These are phyloP conservation scores for Sycophila texana DNA, from an alignment of 2,888 invertebrate genomes.

Conservation along the genomic window DNA sequence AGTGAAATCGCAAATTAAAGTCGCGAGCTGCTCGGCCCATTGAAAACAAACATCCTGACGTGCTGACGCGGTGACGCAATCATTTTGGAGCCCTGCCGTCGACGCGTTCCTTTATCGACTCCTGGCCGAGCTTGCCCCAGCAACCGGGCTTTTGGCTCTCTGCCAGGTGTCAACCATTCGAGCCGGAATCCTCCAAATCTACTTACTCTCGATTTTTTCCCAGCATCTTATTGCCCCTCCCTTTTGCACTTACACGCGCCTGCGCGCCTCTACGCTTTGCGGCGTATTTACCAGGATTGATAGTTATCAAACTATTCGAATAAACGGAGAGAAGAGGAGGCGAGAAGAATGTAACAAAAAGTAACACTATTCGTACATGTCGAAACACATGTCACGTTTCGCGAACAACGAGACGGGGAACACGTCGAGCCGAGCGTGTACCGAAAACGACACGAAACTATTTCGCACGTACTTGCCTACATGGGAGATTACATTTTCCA, in stretches of 20 bases:
- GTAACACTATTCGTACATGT: constrained; percentile 26
- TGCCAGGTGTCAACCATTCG: constrained; percentile 73
- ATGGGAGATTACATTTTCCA: constrained; percentile 55
- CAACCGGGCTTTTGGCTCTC: constrained; percentile 64
- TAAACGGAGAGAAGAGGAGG: background rate
- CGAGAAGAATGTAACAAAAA: background rate
- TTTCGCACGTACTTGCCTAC: constrained; percentile 54
- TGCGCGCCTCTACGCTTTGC: background rate
- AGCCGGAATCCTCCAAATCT: constrained; percentile 45
- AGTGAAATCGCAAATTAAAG: constrained; percentile 36
- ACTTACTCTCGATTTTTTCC: background rate
- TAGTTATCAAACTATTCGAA: background rate
- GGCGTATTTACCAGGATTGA: background rate
- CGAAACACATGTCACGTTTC: constrained; percentile 51
- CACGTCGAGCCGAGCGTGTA: constrained; percentile 24
- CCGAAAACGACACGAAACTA: constrained; percentile 44
- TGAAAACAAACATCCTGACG: constrained; percentile 69
- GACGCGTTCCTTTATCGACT: constrained; percentile 63
- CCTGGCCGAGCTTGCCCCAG: constrained; percentile 67
- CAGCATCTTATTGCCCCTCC: constrained; percentile 40
- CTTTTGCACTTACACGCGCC: background rate
- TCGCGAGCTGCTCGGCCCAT: constrained; percentile 32
- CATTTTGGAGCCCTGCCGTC: constrained; percentile 72
- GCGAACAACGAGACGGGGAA: constrained; percentile 28
- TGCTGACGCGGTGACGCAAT: constrained; percentile 71